Evolutionary conservation across 2,113 vertebrate species (phyloP).

Genomic region (Cinclus mexicanus): DNA sequence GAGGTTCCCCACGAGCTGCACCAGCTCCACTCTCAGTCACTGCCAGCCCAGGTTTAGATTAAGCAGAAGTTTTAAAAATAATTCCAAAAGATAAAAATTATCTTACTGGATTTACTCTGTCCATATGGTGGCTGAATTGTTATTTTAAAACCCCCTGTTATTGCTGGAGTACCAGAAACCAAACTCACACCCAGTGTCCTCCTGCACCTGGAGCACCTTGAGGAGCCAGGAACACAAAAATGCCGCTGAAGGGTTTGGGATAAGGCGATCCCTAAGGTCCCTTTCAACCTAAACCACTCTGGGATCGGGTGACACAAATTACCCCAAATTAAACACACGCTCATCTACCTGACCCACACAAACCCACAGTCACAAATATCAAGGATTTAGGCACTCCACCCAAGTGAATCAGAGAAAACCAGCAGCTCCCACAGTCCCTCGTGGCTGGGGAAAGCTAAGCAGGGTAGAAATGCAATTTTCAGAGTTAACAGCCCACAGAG

Average conservation of each 20-base stretch:
- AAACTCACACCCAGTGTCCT: not conserved
- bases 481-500: not conserved
- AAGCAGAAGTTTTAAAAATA: not conserved
- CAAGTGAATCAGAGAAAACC: fast-evolving
- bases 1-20: not conserved
- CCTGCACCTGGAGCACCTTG: not conserved
- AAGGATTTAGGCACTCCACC: fast-evolving
- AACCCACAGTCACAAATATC: fast-evolving
- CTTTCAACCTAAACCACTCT: not conserved
- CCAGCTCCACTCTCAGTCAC: not conserved
- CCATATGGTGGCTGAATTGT: not conserved
- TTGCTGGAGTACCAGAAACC: not conserved
- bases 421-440: fast-evolving
- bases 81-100: not conserved
- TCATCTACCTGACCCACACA: no score
- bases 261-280: no score
- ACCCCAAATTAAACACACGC: not conserved
- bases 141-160: not conserved
- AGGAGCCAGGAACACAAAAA: not conserved
- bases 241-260: not conserved
- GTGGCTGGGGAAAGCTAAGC: not conserved
- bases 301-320: not conserved
- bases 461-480: not conserved
- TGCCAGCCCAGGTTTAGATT: not conserved
- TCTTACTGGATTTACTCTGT: not conserved